phyloP scores from a whole-genome alignment of 2,797 vertebrate species.

The Chromis chromis region DNA sequence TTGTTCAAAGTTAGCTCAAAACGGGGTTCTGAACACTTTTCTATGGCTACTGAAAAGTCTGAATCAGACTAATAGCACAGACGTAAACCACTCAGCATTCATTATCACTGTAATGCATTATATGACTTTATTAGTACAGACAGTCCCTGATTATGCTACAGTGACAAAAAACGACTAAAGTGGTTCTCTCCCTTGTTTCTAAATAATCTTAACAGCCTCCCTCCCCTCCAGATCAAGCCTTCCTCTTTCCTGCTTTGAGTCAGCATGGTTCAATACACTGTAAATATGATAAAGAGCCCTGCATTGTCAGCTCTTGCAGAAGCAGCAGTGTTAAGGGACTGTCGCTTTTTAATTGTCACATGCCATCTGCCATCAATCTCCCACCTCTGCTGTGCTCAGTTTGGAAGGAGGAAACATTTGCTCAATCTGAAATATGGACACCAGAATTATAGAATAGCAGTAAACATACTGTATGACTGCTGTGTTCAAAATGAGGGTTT shows the following conservation, averaged over 20 bases:
- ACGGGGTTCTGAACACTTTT: constrained; percentile 10
- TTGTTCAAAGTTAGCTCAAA: constrained; percentile 17
- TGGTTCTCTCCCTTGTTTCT: constrained; percentile 16
- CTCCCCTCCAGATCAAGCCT: not conserved
- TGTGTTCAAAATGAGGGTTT: constrained; percentile 6
- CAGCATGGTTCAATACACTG: constrained; percentile 25
- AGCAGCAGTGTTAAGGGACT: constrained; percentile 15
- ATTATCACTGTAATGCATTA: constrained; percentile 14
- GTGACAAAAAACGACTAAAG: not conserved
- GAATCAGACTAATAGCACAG: not conserved
- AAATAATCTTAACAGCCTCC: constrained; percentile 3
- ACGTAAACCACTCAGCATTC: not conserved
- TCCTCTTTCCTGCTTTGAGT: constrained; percentile 1
- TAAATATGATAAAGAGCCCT: constrained; percentile 37
- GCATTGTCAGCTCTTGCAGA: constrained; percentile 17
- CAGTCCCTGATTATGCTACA: constrained; percentile 13
- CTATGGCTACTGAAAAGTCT: not conserved
- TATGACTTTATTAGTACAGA: constrained; percentile 13
- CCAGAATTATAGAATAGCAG: constrained; percentile 7
- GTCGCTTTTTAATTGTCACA: constrained; percentile 23
- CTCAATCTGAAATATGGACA: constrained; percentile 20
- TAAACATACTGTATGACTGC: not conserved
- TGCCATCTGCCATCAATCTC: constrained; percentile 29
- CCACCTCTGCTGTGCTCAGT: constrained; percentile 18
- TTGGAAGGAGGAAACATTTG: constrained; percentile 6